Evolutionary conservation across 1,140 invertebrate species (phyloP).

Genomic region (Phocides pigmalion): DNA sequence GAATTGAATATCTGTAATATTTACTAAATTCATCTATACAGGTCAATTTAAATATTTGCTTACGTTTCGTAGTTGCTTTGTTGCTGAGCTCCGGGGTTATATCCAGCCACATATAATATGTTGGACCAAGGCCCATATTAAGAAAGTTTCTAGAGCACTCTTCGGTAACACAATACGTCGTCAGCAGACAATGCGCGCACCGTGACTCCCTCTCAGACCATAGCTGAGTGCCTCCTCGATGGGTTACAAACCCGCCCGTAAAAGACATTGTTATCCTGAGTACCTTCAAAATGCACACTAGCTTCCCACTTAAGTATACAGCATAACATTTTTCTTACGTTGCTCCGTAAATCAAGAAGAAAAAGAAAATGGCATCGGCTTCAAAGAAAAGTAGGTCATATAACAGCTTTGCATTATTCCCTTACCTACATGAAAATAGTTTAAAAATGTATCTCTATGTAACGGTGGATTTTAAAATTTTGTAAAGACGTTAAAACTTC

Average conservation of each 20-base stretch:
- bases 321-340: slow-evolving; percentile 1
- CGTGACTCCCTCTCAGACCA: slow-evolving; percentile 41
- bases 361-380: not conserved
- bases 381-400: too few species aligned
- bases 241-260: slow-evolving; percentile 38
- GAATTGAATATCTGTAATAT: too few species aligned
- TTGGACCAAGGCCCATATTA: not conserved
- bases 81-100: too few species aligned
- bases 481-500: too few species aligned
- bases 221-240: slow-evolving; percentile 36
- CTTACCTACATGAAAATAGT: too few species aligned
- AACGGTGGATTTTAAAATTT: too few species aligned
- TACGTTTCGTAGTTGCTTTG: too few species aligned
- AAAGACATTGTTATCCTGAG: slow-evolving; percentile 60
- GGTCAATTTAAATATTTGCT: too few species aligned
- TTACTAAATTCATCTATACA: too few species aligned
- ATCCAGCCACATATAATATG: not conserved
- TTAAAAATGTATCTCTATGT: too few species aligned
- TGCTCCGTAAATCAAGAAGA: not conserved
- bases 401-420: too few species aligned
- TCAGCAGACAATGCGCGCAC: slow-evolving; percentile 59
- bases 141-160: slow-evolving; percentile 32
- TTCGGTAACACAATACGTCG: slow-evolving; percentile 56
- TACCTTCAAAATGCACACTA: slow-evolving; percentile 46
- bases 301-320: slow-evolving; percentile 30